Evolutionary conservation across 2,113 vertebrate species (phyloP), one percentile per base, ranked within the genome.

Genomic region (human): DNA sequence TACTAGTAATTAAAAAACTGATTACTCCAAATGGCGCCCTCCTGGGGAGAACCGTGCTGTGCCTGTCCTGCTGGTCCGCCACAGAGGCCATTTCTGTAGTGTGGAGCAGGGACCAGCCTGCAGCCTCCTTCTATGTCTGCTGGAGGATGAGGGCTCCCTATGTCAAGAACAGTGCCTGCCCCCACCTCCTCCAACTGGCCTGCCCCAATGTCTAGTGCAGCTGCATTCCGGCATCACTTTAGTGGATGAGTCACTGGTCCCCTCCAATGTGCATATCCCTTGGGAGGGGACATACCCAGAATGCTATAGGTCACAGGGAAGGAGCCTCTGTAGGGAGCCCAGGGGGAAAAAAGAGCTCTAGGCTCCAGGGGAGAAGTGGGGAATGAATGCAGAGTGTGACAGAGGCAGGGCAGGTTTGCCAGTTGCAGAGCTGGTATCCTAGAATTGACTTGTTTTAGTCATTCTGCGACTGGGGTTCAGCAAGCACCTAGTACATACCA

Each of bases 1-100:
- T 95, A 90, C 96, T 94, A 97, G 96, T 97, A 95, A 97, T 97
- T 97, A 95, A 97, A 97, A 95, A 96, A 86, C 93, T 89, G 94
- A 97, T 97, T 89, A 79, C 93, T 97, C 93, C 96, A 96, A 96
- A 93, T 93, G 97, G 93, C 0, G 25, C 72, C 94, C 95, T 97
- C 90, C 96, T 38, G 66, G 90, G 95, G 94, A 96, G 93, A 94
- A 94, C 43, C 16, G 0, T 14, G 87, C 93, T 70, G 73, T 25
- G 93, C 64, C 52, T 32, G 45, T 59, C 40, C 82, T 87, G 73
- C 59, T 10, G 68, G 92, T 78, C 93, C 16, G 4, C 66, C 0
- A 1, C 8, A 64, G 68, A 90, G n/a, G 78, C 72, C 88, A 5
- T 6, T 83, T 78, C 79, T 32, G 80, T 79, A 80, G 68, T 3